These are phyloP conservation scores for Micromys minutus DNA, from an alignment of 2,113 vertebrate species.

Conservation along the genomic window DNA sequence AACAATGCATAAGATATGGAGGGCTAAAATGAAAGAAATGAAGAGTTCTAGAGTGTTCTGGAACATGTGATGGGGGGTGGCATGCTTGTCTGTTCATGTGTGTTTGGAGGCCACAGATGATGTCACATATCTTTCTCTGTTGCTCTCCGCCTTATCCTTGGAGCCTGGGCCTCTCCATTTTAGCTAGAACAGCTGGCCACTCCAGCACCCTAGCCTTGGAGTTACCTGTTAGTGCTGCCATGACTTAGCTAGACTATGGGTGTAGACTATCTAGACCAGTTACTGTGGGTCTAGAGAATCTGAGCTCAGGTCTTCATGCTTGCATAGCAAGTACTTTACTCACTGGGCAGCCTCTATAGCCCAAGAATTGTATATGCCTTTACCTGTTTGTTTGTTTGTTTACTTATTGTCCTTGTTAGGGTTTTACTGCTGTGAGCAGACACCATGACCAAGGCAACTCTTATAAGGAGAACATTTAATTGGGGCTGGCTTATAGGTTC, in stretches of 20 bases:
- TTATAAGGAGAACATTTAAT: too few relatives aligned
- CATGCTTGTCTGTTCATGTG: neutral
- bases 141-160: neutral
- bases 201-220: neutral
- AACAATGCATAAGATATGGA: neutral
- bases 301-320: neutral
- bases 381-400: neutral
- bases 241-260: neutral
- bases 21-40: neutral
- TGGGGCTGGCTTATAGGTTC: too few relatives aligned
- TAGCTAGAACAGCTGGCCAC: neutral
- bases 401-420: too few relatives aligned
- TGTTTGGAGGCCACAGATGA: neutral
- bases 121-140: neutral
- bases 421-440: too few relatives aligned
- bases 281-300: neutral
- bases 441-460: too few relatives aligned
- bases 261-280: neutral
- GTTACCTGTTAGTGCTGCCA: neutral
- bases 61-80: neutral
- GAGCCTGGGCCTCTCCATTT: neutral
- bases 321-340: neutral
- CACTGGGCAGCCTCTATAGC: neutral
- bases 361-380: neutral
- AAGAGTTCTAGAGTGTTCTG: neutral